Evolutionary conservation across 2,113 vertebrate species (phyloP).

Genomic region (Nematolebias whitei): DNA sequence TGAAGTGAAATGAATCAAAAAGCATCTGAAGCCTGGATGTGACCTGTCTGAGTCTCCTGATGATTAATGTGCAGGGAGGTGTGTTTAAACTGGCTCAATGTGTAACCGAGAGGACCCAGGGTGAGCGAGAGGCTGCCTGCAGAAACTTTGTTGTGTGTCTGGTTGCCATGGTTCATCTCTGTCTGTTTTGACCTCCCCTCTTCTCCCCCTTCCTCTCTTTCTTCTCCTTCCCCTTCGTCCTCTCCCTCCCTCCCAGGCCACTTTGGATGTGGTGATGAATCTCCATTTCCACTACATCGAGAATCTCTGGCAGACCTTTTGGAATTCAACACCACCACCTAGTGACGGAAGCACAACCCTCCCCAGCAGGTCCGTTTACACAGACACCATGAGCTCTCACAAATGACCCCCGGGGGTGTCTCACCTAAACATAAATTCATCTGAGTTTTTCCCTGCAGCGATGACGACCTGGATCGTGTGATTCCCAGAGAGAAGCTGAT

Average conservation of each 20-base stretch:
- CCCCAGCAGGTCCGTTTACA: slow-evolving; percentile 74
- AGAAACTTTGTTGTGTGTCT: slow-evolving; percentile 81
- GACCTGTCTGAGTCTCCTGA: slow-evolving; percentile 34
- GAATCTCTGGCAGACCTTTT: slow-evolving; percentile 97
- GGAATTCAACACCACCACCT: slow-evolving; percentile 88
- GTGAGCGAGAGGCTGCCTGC: slow-evolving; percentile 57
- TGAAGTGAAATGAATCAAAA: not conserved
- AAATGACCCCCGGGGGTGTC: too few species aligned
- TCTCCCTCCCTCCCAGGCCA: slow-evolving; percentile 82
- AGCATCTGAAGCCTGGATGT: slow-evolving; percentile 19
- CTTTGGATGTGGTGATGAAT: slow-evolving; percentile 95
- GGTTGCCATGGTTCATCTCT: slow-evolving; percentile 77
- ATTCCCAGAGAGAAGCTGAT: slow-evolving; percentile 91
- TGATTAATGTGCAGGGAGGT: slow-evolving; percentile 65
- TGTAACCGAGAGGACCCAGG: slow-evolving; percentile 56
- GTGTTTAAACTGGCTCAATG: slow-evolving; percentile 67
- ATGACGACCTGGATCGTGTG: slow-evolving; percentile 82
- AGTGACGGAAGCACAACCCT: slow-evolving; percentile 82
- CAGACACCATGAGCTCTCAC: too few species aligned
- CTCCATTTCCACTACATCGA: slow-evolving; percentile 97
- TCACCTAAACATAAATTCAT: not conserved
- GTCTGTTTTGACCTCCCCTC: slow-evolving; percentile 58
- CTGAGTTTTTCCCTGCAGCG: slow-evolving; percentile 72
- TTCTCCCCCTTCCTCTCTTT: slow-evolving; percentile 7
- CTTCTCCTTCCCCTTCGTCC: slow-evolving; percentile 13